These are phyloP conservation scores for Carassius carassius DNA, from an alignment of 2,113 vertebrate species.

Conservation along the genomic window DNA sequence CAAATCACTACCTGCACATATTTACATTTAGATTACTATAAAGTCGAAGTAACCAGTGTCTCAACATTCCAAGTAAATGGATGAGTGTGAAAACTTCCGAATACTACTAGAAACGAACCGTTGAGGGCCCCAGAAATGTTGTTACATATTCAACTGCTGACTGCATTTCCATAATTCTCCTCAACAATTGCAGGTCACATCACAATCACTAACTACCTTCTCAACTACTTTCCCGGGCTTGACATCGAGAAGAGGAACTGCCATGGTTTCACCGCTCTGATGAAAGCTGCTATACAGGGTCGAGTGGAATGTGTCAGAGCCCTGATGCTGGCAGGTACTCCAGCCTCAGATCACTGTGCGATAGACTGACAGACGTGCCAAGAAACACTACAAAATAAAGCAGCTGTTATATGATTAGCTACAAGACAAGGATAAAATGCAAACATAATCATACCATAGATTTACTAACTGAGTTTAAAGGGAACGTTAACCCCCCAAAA, in stretches of 20 bases:
- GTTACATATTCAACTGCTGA: neutral
- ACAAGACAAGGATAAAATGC: neutral
- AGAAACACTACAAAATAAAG: neutral
- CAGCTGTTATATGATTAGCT: neutral
- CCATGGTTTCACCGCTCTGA: conserved; percentile 92
- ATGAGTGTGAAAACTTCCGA: neutral
- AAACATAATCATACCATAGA: neutral
- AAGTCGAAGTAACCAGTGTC: neutral
- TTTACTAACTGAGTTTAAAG: neutral
- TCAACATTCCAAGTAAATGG: neutral
- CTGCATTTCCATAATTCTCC: neutral
- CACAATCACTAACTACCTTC: conserved; percentile 90
- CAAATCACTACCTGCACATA: neutral
- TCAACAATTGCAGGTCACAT: conserved; percentile 82
- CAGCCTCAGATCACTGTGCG: neutral
- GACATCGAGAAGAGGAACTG: conserved; percentile 90
- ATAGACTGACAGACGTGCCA: neutral
- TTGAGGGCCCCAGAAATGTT: neutral
- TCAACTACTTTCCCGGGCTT: conserved; percentile 90
- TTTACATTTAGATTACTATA: neutral
- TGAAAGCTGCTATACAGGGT: conserved; percentile 97
- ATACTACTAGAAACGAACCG: neutral
- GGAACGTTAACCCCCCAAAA: neutral
- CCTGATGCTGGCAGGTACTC: conserved; percentile 89
- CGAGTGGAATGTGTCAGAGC: conserved; percentile 87